phyloP scores from a whole-genome alignment of 2,797 vertebrate species.

The Macropus fuliginosus region DNA sequence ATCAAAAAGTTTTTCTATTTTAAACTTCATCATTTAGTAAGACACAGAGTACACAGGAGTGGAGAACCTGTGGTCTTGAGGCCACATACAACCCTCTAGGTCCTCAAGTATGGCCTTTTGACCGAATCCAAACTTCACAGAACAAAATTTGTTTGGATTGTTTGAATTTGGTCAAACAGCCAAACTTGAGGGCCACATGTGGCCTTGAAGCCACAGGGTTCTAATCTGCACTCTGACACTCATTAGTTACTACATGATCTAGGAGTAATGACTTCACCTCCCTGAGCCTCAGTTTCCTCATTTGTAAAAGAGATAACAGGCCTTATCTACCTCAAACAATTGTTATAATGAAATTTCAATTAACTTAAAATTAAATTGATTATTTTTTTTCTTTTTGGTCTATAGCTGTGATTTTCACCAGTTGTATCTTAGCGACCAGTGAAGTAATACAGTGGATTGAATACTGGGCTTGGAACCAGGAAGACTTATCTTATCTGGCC shows the following conservation, averaged over 20 bases:
- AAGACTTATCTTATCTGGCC: not conserved
- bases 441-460: not conserved
- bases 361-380: too few species aligned
- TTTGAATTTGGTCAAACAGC: too few species aligned
- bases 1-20: not conserved
- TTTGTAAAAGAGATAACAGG: slow-evolving; percentile 20
- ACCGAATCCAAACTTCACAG: not conserved
- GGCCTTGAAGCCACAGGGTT: not conserved
- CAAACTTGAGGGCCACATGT: too few species aligned
- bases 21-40: not conserved
- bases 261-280: slow-evolving; percentile 19
- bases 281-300: slow-evolving; percentile 23
- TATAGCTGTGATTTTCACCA: not conserved
- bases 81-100: too few species aligned
- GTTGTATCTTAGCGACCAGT: not conserved
- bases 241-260: not conserved
- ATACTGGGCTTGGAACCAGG: not conserved
- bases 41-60: not conserved
- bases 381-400: not conserved
- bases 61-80: too few species aligned
- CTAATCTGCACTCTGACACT: not conserved
- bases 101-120: too few species aligned
- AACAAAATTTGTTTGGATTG: not conserved
- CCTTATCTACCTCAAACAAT: not conserved
- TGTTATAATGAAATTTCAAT: not conserved